A percentile compares a stretch with the other conserved stretches of the same genome.
Conservation (phyloP, 1,140 invertebrate genomes). For the Phymorhynchus buccinoides region DNA sequence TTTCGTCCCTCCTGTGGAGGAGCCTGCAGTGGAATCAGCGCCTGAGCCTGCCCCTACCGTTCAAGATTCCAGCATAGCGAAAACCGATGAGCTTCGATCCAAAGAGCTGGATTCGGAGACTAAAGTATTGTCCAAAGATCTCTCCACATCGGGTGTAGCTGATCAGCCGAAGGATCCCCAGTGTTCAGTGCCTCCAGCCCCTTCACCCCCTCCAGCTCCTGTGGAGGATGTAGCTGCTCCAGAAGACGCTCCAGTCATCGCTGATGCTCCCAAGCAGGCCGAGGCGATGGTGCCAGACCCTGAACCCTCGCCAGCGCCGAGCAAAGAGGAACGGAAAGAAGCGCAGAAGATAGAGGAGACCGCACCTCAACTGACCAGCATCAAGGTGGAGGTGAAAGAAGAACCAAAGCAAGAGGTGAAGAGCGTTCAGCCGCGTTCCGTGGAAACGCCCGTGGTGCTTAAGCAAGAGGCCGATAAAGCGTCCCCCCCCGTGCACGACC, state of each 20-base stretch:
- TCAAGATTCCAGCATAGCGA: too few relatives aligned
- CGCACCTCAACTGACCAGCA: conserved; percentile 33
- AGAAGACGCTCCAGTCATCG: neutral
- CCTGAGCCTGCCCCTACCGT: too few relatives aligned
- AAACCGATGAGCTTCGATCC: neutral
- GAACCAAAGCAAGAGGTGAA: conserved; percentile 25
- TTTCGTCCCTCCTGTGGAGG: conserved; percentile 26
- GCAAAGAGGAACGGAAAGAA: conserved; percentile 37
- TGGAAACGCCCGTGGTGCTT: neutral
- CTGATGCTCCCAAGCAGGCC: neutral
- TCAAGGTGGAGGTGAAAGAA: conserved; percentile 32
- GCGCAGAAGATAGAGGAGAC: conserved; percentile 45
- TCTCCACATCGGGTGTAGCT: conserved; percentile 26
- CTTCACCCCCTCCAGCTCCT: neutral
- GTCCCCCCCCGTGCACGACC: conserved; percentile 5
- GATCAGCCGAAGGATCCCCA: neutral
- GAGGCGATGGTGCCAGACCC: neutral
- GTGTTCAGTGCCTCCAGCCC: neutral
- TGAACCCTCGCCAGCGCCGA: neutral
- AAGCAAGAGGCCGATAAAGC: conserved; percentile 10
- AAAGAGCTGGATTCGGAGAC: neutral
- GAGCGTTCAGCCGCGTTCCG: neutral
- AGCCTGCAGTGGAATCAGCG: neutral
- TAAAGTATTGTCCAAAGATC: neutral
- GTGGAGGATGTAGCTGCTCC: neutral